A percentile compares a stretch with the other conserved stretches of the same genome.
Evolutionary conservation across 2,888 invertebrate species (phyloP).

Genomic region (Parnassius mnemosyne): DNA sequence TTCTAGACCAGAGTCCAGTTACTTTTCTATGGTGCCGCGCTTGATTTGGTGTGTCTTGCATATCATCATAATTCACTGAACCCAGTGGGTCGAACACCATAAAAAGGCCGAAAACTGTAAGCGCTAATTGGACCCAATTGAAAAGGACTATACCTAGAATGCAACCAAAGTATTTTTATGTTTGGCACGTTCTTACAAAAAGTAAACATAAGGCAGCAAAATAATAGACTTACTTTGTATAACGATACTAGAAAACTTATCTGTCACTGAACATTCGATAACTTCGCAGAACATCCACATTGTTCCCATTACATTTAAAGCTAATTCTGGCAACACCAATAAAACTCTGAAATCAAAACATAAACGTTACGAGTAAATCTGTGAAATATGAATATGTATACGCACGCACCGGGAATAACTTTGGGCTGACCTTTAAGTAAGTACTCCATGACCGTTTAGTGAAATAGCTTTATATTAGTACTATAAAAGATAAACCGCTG

Average conservation of each 20-base stretch:
- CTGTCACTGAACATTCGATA: conserved; percentile 84
- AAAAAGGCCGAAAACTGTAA: conserved; percentile 87
- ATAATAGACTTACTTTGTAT: conserved; percentile 82
- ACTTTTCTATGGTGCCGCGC: conserved; percentile 85
- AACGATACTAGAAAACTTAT: conserved; percentile 85
- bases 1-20: conserved; percentile 86
- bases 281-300: conserved; percentile 89
- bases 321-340: conserved; percentile 88
- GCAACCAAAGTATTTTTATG: neutral
- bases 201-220: neutral
- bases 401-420: conserved; percentile 2
- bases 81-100: conserved; percentile 92
- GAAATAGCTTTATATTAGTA: no score
- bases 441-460: neutral
- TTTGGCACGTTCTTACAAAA: neutral
- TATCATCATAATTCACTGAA: conserved; percentile 82
- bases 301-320: conserved; percentile 89
- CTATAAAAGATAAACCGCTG: no score
- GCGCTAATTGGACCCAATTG: conserved; percentile 89
- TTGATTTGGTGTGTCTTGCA: conserved; percentile 83
- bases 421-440: neutral
- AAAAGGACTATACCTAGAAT: conserved; percentile 86
- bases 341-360: conserved; percentile 81
- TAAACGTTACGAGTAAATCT: neutral
- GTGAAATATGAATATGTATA: conserved; percentile 10